Evolutionary conservation across 2,113 vertebrate species (phyloP), one percentile per base, ranked within the genome.

Genomic region (Urocynchramus pylzowi): DNA sequence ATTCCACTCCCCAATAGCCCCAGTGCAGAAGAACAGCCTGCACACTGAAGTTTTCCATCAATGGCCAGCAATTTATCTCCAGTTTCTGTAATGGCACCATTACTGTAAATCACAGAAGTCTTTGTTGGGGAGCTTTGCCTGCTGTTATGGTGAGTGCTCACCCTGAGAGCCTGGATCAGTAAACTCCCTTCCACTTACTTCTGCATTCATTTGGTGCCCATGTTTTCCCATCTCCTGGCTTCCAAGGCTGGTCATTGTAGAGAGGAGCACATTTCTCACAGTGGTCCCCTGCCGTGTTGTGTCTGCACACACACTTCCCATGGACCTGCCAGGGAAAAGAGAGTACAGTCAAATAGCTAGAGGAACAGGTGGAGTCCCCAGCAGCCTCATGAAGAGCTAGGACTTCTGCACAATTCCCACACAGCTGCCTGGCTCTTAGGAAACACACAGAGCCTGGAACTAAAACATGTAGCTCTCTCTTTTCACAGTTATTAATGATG

Each of bases 231-330:
- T 99, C 98, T 94, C 98, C 99, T 7, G 99, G 98, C 76, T 98
- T 98, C 99, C 99, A 99, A 47, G 98, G 98, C 47, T 95, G 98
- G 82, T 99, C 98, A 1, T 99, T 99, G 97, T 98, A 98, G 56
- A 99, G 96, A 0, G 97, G 97, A 23, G 97, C 97, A 13, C 99
- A 99, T 91, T 92, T 98, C 94, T 99, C 98, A 90, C 99, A 99
- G 97, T 99, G 99, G 47, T 98, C 95, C 8, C 98, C 99, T 8
- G 98, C 98, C 19, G 99, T 99, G 97, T 99, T 98, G 95, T 99
- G 99, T 78, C 97, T 97, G 75, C 99, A 99, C 52, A 98, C 95
- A 81, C 99, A 99, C 93, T 97, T 97, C 37, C 98, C 98, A 3
- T 97, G 98, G 93, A 99, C 98, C 99, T 99, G 93, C 7, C 81